A percentile compares a stretch with the other conserved stretches of the same genome.
These are phyloP conservation scores for Ormyrus nitidulus DNA, from an alignment of 2,888 invertebrate genomes.

Conservation along the genomic window DNA sequence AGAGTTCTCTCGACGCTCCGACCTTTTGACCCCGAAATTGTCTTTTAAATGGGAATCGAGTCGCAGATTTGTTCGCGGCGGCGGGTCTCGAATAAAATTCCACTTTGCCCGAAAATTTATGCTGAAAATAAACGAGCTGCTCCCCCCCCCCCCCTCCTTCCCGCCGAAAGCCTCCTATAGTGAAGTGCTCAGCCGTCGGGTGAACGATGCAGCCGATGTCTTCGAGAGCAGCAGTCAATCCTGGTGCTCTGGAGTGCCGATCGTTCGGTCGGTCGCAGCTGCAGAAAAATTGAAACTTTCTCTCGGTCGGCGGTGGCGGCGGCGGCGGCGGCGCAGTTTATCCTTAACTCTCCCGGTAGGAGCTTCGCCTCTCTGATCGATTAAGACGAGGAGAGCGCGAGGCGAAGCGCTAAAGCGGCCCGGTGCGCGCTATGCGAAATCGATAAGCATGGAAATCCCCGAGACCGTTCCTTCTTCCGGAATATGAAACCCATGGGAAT, in stretches of 20 bases:
- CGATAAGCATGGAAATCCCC: conserved; percentile 53
- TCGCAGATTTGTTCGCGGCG: conserved; percentile 62
- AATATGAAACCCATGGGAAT: conserved; percentile 47
- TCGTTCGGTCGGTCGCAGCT: conserved; percentile 20
- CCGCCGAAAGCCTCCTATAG: too few species aligned
- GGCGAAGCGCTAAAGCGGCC: neutral
- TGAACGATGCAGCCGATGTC: conserved; percentile 2
- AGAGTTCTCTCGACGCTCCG: conserved; percentile 3
- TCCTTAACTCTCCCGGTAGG: neutral
- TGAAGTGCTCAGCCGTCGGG: neutral
- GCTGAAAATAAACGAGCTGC: conserved; percentile 61
- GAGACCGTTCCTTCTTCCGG: conserved; percentile 21
- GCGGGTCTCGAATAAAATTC: conserved; percentile 62
- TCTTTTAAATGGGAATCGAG: conserved; percentile 59
- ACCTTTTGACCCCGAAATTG: conserved; percentile 58
- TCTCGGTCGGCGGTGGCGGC: neutral
- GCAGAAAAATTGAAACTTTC: conserved; percentile 53
- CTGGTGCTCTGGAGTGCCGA: neutral
- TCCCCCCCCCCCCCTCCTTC: neutral
- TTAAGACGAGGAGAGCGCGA: conserved; percentile 35
- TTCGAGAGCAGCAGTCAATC: conserved; percentile 46
- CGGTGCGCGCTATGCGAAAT: conserved; percentile 26
- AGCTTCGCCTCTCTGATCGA: conserved; percentile 37
- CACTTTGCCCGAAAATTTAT: conserved; percentile 62
- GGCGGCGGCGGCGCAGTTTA: conserved; percentile 15